A percentile compares a stretch with the other conserved stretches of the same genome.
Evolutionary conservation across 2,113 vertebrate species (phyloP).

Genomic region (Cyprinodon tularosa): DNA sequence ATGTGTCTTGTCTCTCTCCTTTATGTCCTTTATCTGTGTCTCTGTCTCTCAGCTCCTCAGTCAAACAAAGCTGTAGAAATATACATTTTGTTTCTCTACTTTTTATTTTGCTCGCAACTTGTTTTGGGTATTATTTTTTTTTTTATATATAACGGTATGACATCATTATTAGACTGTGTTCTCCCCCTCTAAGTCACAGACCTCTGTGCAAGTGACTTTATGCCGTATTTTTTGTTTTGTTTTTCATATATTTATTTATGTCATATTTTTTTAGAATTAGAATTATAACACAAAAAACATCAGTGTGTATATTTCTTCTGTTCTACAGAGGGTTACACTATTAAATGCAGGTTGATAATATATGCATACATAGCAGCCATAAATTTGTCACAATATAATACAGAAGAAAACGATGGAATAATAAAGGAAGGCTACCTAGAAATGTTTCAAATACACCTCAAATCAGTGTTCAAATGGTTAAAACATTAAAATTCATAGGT

Average conservation of each 20-base stretch:
- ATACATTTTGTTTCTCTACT: constrained; percentile 46
- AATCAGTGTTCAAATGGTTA: not conserved
- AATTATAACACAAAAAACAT: not conserved
- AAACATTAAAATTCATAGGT: not conserved
- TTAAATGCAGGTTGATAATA: not conserved
- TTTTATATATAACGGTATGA: constrained; percentile 28
- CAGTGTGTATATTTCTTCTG: not conserved
- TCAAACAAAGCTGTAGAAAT: constrained; percentile 71
- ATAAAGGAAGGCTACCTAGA: not conserved
- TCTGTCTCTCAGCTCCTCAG: constrained; percentile 63
- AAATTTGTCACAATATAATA: too few relatives aligned
- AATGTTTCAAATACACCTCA: not conserved
- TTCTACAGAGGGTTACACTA: not conserved
- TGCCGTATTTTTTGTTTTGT: not conserved
- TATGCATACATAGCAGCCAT: not conserved
- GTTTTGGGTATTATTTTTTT: not conserved
- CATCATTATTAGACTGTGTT: not conserved
- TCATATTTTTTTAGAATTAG: not conserved
- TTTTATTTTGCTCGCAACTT: constrained; percentile 40
- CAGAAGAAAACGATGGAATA: not conserved
- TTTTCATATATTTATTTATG: not conserved
- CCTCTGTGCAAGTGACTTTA: not conserved
- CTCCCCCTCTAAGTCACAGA: not conserved
- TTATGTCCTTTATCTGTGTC: constrained; percentile 64
- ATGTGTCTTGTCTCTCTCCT: constrained; percentile 81